Evolutionary conservation across 1,140 invertebrate genomes (phyloP), one percentile per base, ranked within the genome.

Genomic region (Probaryconus sp.): DNA sequence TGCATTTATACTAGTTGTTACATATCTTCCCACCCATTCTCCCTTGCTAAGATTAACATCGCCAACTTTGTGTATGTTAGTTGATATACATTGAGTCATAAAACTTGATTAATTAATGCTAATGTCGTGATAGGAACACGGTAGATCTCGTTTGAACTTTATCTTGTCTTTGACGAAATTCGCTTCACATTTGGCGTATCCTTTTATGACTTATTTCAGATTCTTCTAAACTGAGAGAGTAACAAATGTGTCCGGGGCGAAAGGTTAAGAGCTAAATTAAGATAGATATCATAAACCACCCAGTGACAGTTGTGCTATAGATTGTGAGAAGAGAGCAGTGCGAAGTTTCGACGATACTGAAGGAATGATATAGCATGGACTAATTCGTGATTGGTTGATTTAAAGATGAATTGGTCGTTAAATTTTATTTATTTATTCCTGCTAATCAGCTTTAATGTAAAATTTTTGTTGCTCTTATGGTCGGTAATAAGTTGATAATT

Each of bases 371-470:
- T n/a, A n/a, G 37, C 20, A 21, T 40, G 24, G 13, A 31, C 31
- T 43, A 43, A 31, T 33, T 10, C 38, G 21, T n/a, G 24, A 30
- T 10, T 26, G 16, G 48, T 43, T 24, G 38, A 9, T n/a, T n/a
- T n/a, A n/a, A n/a, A n/a, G n/a, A n/a, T n/a, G n/a, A n/a, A n/a
- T 38, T 38, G 17, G 14, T 56, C 63, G 5, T 67, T 67, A 67
- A 67, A 28, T 45, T 68, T 68, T 51, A 68, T 58, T 18, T 26
- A 67, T 45, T 18, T 5, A 53, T 58, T 51, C 28, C 40, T 13
- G 58, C 53, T 58, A 50, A 68, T 68, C 58, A 50, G 45, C 5
- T 28, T 37, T 37, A 28, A 26, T n/a, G 9, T 28, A 35, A 13
- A 28, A 38, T 35, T 58, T 38, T 42, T 35, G 24, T 43, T 5